Evolutionary conservation across 2,888 invertebrate species (phyloP), one percentile per base, ranked within the genome.

Genomic region (Doris montereyensis): DNA sequence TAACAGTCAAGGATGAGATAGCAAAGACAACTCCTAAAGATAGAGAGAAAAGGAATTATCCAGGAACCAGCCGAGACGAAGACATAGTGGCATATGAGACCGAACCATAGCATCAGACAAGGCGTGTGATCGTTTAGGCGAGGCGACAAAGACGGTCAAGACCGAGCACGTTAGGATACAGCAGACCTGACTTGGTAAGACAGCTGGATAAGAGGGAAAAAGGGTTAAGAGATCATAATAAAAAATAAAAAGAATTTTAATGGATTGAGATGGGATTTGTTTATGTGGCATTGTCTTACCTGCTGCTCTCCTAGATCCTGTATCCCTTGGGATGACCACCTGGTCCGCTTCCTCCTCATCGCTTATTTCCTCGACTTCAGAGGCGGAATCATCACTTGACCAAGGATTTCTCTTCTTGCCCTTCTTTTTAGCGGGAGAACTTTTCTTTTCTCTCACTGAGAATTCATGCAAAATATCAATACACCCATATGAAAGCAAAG

Each of bases 381-480:
- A 68, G 60, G 73, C 83, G 0, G 80, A 83, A 0, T 30, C 87
- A 10, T 78, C 78, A 57, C 68, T 68, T 3, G 87, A 87, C 90
- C 89, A 91, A 0, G 90, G 88, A 81, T 90, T 90, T 41, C 84
- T 87, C 83, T 90, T 89, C 87, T 90, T 91, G 65, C 87, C 87
- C 73, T 87, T 89, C 62, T 84, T 86, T 77, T 84, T 87, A 26
- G 79, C 77, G 1, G 81, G 65, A 30, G 58, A 8, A 3, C 28
- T 41, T 26, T 71, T 77, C 17, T 71, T 71, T 28, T 70, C 79
- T 24, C 79, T 58, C 21, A 28, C 79, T 79, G 58, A 21, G 24
- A 21, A 34, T 26, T 2, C 3, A 65, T 10, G n/a, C 2, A 3
- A 32, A 30, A 32, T 32, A n/a, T 21, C n/a, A 58, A 58, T 13